These are phyloP conservation scores for Tragelaphus buxtoni DNA, from an alignment of 2,113 vertebrate genomes.

Conservation along the genomic window DNA sequence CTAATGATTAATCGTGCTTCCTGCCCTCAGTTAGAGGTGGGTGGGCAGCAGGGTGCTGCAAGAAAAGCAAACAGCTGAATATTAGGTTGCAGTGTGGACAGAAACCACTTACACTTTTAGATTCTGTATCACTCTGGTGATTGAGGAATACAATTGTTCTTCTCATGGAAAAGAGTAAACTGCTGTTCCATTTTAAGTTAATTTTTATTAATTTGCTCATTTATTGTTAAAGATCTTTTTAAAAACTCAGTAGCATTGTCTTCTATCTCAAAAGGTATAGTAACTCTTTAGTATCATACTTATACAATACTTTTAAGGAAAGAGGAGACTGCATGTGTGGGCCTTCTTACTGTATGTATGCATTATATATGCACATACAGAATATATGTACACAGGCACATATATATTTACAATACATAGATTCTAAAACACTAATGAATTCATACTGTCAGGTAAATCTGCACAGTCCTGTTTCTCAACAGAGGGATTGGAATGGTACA, in stretches of 20 bases:
- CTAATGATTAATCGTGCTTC: constrained; percentile 56
- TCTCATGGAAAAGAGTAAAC: not conserved
- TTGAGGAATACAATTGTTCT: constrained; percentile 12
- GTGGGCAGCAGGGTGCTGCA: constrained; percentile 35
- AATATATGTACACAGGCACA: not conserved
- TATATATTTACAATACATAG: not conserved
- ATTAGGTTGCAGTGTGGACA: constrained; percentile 61
- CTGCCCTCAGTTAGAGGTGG: constrained; percentile 25
- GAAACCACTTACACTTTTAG: constrained; percentile 52
- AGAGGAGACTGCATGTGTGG: not conserved
- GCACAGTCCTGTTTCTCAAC: not conserved
- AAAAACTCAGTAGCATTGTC: not conserved
- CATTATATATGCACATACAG: not conserved
- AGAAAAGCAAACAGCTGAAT: constrained; percentile 61
- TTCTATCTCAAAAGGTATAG: not conserved
- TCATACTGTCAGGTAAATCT: not conserved
- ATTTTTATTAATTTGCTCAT: constrained; percentile 16
- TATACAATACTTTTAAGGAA: not conserved
- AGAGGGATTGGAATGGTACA: not conserved
- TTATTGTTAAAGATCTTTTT: not conserved
- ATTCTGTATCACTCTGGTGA: constrained; percentile 51
- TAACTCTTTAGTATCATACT: not conserved
- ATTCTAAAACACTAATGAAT: constrained; percentile 13
- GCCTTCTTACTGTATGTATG: not conserved
- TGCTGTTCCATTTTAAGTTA: constrained; percentile 15